These are phyloP conservation scores for Cheilosia vernalis DNA, from an alignment of 2,888 invertebrate species.

Conservation along the genomic window DNA sequence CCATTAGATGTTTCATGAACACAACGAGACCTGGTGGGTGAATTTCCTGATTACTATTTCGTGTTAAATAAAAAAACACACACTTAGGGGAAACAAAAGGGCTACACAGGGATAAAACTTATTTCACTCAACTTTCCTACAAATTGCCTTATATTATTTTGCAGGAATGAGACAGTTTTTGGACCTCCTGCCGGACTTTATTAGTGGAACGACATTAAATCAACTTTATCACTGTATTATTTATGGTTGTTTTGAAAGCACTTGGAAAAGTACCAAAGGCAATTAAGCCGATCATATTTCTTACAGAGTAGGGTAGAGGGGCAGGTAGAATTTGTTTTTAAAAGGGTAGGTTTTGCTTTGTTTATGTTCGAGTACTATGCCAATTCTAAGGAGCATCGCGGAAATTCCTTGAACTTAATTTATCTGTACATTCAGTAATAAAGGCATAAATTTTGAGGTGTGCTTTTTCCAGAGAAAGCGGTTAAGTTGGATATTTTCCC, in stretches of 20 bases:
- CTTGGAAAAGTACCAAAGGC: background rate
- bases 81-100: conserved; percentile 7
- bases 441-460: too few relatives aligned
- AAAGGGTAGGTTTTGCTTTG: too few relatives aligned
- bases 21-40: conserved; percentile 15
- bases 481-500: too few relatives aligned
- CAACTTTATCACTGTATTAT: conserved; percentile 18
- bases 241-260: conserved; percentile 10
- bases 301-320: too few relatives aligned
- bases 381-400: too few relatives aligned
- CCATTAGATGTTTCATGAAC: conserved; percentile 10
- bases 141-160: conserved; percentile 29
- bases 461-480: too few relatives aligned
- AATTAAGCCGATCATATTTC: too few relatives aligned
- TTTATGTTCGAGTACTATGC: too few relatives aligned
- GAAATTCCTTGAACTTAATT: too few relatives aligned
- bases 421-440: too few relatives aligned
- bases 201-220: conserved; percentile 24
- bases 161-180: conserved; percentile 1
- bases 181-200: background rate
- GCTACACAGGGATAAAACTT: background rate
- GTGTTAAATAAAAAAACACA: conserved; percentile 10
- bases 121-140: conserved; percentile 25
- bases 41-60: conserved; percentile 37
- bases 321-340: too few relatives aligned